phyloP scores from a whole-genome alignment of 2,888 invertebrate species.

The Parnassius mnemosyne region DNA sequence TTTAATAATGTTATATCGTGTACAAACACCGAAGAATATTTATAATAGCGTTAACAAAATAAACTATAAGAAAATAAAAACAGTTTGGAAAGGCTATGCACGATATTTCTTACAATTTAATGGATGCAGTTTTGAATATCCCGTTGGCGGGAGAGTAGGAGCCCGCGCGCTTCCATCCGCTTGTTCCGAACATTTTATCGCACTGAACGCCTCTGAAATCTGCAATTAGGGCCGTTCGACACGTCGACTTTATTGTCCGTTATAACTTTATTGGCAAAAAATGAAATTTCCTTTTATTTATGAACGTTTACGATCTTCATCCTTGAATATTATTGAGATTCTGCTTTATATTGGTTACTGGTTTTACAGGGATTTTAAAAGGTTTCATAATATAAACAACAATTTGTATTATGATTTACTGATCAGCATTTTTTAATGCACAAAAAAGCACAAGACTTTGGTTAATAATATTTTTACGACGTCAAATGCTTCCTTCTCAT shows the following conservation, averaged over 20 bases:
- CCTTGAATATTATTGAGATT: not conserved
- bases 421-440: no score
- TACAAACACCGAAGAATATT: no score
- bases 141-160: constrained; percentile 21
- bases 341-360: not conserved
- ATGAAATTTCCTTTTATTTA: constrained; percentile 12
- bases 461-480: no score
- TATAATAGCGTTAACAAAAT: no score
- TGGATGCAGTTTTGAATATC: constrained; percentile 17
- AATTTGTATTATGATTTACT: no score
- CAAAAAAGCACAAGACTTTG: no score
- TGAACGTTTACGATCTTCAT: not conserved
- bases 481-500: no score
- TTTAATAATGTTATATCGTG: no score
- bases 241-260: constrained; percentile 26
- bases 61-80: not conserved
- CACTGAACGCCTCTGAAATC: constrained; percentile 23
- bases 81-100: not conserved
- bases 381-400: no score
- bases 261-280: constrained; percentile 26
- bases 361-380: not conserved
- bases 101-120: not conserved
- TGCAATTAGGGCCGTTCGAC: constrained; percentile 24
- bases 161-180: constrained; percentile 18
- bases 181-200: constrained; percentile 25